These are phyloP conservation scores for Eolophus roseicapilla DNA, from an alignment of 2,113 vertebrate species.

Conservation along the genomic window DNA sequence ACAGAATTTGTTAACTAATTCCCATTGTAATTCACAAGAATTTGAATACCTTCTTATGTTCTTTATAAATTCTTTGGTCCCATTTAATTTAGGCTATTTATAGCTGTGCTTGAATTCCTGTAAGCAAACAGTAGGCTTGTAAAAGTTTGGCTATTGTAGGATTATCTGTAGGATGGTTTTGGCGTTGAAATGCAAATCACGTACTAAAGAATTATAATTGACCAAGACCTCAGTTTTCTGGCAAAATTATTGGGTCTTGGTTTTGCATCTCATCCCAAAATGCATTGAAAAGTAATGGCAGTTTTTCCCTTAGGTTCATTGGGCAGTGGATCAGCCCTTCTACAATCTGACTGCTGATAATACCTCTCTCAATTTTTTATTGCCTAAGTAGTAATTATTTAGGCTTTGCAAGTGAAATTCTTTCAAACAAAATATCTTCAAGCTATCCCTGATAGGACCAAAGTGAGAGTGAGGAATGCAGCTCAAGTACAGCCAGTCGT, in stretches of 20 bases:
- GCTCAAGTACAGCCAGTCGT: neutral
- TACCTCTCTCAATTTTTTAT: neutral
- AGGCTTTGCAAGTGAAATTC: neutral
- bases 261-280: neutral
- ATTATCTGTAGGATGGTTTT: neutral
- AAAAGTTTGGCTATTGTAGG: neutral
- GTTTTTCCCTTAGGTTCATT: neutral
- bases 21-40: neutral
- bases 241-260: neutral
- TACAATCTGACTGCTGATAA: neutral
- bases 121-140: neutral
- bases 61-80: neutral
- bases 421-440: neutral
- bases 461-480: neutral
- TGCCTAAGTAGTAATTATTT: neutral
- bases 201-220: neutral
- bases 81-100: neutral
- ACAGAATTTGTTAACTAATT: neutral
- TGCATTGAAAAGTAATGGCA: neutral
- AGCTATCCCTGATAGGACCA: neutral
- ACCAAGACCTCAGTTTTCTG: neutral
- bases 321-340: neutral
- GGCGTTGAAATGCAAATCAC: neutral
- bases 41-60: neutral
- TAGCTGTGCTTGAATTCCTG: neutral